Base-by-base conservation (phyloP, 2,888 invertebrate genomes). In the Arge pagana region DNA sequence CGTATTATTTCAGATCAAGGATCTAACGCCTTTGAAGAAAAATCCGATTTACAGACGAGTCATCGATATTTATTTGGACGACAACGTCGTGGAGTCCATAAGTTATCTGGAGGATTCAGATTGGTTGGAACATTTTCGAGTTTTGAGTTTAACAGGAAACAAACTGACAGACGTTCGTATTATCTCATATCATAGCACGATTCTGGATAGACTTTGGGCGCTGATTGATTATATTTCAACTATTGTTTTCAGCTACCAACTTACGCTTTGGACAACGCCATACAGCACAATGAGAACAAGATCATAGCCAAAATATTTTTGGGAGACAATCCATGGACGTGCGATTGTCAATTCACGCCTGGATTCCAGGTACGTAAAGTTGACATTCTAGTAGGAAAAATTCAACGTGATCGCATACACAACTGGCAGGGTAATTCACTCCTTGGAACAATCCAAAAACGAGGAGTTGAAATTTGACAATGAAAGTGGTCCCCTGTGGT, bases 241-340 rank as follows among this genome's bases (percentile, higher is more conserved):
- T 36, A 61, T 43, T 39, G 48, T 57, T 76, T 77, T 18, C 72
- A 90, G 90, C 77, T 91, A 37, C 92, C 90, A 6, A 86, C 89
- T 0, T 90, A 90, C 71, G 90, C 88, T 0, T 77, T 93, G 56
- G 90, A 90, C 65, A 88, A 90, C 68, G 89, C 88, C 0, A 81
- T 93, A 19, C 83, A 87, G 63, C 83, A 83, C 42, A 92, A 90
- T 71, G 79, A 81, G 33, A 85, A 87, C 61, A 79, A 81, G 33
- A 85, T 87, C 61, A 87, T 86, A 30, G 85, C 85, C 65, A 80
- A 85, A 51, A 77, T 92, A 23, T 84, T 82, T 65, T 78, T 92
- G 1, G 89, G 90, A 1, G 80, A 82, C 56, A 93, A 93, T 76
- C 89, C 91, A 0, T 93, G 91, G 90, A 80, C 84, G 19, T 93